Base-by-base conservation (phyloP, 2,797 vertebrate species). In the Silurus aristotelis region DNA sequence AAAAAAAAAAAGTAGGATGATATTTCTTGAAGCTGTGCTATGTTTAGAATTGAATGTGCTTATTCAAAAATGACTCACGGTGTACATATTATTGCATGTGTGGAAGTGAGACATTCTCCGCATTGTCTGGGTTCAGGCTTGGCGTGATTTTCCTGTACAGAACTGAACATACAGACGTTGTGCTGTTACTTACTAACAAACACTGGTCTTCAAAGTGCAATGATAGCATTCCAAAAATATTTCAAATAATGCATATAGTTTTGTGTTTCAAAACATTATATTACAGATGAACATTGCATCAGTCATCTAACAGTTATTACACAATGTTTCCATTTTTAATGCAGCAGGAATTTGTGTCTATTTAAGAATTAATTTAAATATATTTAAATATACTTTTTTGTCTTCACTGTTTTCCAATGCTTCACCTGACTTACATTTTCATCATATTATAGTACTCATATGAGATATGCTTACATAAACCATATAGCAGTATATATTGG, bases 31-130 rank as follows among this genome's bases (percentile, higher is more conserved):
- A 14, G n/a, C 61, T 17, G 22, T 17, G 7, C 60, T 80, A 64
- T 79, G 38, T 64, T 80, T 64, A 64, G 78, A 48, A 66, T 10
- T n/a, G 58, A 63, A 79, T 79, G 22, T 48, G 58, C 58, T 64
- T n/a, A 80, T 64, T 64, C 46, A 64, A 48, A 48, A 80, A 80
- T 64, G 78, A 64, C 38, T 79, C 60, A 38, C 75, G 48, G 13
- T 25, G 22, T 63, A 76, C 1, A 7, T 64, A 80, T 48, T 66
- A 15, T 64, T 43, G 43, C 31, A 60, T 20, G 75, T 25, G 7
- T 52, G 55, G 55, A 25, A 60, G 48, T 25, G 71, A 76, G 17
- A 60, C 56, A 38, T 38, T 15, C 9, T 17, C 6, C 58, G 56
- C 48, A 43, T 48, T 7, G 22, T 80, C 38, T 66, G 60, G 22